phyloP scores from a whole-genome alignment of 2,113 vertebrate genomes.

The Phoxinus phoxinus region DNA sequence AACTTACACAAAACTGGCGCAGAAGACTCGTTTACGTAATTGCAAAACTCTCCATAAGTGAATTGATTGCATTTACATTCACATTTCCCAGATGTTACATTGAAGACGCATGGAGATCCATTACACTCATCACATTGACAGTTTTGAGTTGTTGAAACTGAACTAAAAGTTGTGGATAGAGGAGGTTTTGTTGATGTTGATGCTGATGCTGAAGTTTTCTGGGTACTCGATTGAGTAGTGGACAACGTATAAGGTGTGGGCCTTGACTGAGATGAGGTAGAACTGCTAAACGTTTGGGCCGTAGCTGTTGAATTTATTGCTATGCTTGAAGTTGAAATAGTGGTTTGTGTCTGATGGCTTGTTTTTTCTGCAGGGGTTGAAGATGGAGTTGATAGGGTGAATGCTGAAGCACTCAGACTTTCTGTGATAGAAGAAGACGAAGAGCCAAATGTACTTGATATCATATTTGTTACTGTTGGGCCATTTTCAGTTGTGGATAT shows the following conservation, averaged over 20 bases:
- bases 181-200: not conserved
- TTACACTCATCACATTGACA: conserved; percentile 65
- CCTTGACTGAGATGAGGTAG: not conserved
- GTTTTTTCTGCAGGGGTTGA: not conserved
- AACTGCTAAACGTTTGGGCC: not conserved
- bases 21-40: conserved; percentile 43
- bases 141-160: not conserved
- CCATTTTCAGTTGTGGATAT: not conserved
- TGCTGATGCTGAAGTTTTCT: not conserved
- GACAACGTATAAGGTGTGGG: not conserved
- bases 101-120: conserved; percentile 54
- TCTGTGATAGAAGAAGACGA: not conserved
- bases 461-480: not conserved
- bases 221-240: not conserved
- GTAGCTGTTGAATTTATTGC: not conserved
- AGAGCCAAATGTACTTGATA: not conserved
- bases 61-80: conserved; percentile 49
- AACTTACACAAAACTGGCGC: conserved; percentile 59
- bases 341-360: not conserved
- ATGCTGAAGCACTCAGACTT: not conserved
- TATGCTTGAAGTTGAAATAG: not conserved
- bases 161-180: not conserved
- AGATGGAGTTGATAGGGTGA: not conserved
- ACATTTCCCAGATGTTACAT: conserved; percentile 51
- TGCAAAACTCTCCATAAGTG: conserved; percentile 61